Evolutionary conservation across 2,113 vertebrate genomes (phyloP).

Genomic region (Notothenia coriiceps): DNA sequence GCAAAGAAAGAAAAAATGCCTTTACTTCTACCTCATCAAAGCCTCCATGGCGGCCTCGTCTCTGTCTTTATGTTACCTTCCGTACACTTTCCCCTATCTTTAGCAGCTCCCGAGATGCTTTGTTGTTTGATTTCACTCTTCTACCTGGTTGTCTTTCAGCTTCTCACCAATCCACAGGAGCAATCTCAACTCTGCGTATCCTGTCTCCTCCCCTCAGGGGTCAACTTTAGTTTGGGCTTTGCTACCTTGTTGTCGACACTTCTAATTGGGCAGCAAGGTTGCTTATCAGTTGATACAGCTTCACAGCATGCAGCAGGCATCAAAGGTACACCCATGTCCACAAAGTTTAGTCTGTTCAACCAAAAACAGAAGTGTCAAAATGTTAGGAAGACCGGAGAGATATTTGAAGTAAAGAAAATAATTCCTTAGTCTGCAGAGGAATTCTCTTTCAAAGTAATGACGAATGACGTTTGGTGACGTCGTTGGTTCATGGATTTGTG

Average conservation of each 20-base stretch:
- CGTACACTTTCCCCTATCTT: neutral
- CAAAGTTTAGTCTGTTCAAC: neutral
- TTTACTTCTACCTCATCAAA: slow-evolving; percentile 46
- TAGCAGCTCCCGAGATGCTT: slow-evolving; percentile 42
- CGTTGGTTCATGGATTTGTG: too few species aligned
- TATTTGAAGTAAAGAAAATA: neutral
- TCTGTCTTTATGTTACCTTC: slow-evolving; percentile 28
- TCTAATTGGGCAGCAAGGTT: slow-evolving; percentile 64
- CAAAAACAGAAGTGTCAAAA: neutral
- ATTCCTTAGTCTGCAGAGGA: too few species aligned
- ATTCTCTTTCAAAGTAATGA: too few species aligned
- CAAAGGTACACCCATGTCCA: slow-evolving; percentile 3
- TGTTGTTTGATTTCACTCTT: slow-evolving; percentile 27
- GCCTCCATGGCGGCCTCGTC: slow-evolving; percentile 31
- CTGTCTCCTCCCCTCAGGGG: slow-evolving; percentile 18
- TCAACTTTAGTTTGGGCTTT: slow-evolving; percentile 29
- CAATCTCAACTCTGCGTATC: neutral
- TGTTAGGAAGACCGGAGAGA: too few species aligned
- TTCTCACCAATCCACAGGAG: slow-evolving; percentile 52
- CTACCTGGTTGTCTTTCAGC: slow-evolving; percentile 44
- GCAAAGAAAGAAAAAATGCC: slow-evolving; percentile 49
- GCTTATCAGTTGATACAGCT: slow-evolving; percentile 45
- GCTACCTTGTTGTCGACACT: slow-evolving; percentile 34
- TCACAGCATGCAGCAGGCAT: slow-evolving; percentile 25
- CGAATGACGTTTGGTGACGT: too few species aligned